phyloP scores from a whole-genome alignment of 2,113 vertebrate genomes.

The Nerophis ophidion region DNA sequence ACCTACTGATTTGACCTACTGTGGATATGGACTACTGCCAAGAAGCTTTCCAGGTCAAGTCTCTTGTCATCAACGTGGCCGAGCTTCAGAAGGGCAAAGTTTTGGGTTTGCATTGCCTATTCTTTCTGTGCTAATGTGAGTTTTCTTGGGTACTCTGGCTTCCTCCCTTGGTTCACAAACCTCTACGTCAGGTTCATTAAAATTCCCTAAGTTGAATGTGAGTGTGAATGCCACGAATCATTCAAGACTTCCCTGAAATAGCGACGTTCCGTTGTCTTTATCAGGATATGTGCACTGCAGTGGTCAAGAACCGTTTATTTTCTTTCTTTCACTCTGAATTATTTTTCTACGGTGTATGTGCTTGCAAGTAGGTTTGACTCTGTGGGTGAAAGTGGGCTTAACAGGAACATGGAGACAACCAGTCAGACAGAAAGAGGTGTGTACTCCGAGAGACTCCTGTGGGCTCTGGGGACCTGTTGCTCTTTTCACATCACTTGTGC shows the following conservation, averaged over 20 bases:
- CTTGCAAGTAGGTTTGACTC: background rate
- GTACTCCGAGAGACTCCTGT: slow-evolving; percentile 18
- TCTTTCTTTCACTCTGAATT: background rate
- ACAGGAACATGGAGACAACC: slow-evolving; percentile 7
- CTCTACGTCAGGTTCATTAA: too few relatives aligned
- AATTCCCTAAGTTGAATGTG: background rate
- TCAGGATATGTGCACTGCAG: background rate
- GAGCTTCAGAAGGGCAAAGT: slow-evolving; percentile 12
- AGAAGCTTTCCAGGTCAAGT: too few relatives aligned
- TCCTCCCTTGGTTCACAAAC: too few relatives aligned
- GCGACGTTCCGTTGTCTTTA: background rate
- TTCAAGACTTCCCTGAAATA: background rate
- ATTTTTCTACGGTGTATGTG: background rate
- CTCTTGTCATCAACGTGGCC: too few relatives aligned
- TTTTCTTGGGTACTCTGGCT: too few relatives aligned
- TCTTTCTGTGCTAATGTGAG: too few relatives aligned
- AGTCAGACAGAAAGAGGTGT: background rate
- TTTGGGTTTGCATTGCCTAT: too few relatives aligned
- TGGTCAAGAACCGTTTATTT: background rate
- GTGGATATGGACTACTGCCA: too few relatives aligned
- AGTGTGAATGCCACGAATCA: slow-evolving; percentile 3
- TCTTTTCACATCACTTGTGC: slow-evolving; percentile 45
- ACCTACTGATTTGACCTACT: too few relatives aligned
- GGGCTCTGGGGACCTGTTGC: slow-evolving; percentile 49
- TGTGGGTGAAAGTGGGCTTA: background rate